These are phyloP conservation scores for Pedetes capensis DNA, from an alignment of 2,113 vertebrate species.

Conservation along the genomic window DNA sequence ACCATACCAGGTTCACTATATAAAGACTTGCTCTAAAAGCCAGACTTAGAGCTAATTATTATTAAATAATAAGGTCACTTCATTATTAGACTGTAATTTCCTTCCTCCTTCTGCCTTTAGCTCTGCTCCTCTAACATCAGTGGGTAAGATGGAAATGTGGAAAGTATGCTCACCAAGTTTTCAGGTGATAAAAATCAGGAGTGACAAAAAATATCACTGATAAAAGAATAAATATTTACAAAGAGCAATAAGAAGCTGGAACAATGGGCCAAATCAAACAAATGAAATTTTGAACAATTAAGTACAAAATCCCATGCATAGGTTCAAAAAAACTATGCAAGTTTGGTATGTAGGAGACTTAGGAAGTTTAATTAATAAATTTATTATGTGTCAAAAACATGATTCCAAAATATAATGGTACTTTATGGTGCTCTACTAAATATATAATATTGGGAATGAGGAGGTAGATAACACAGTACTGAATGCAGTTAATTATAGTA, in stretches of 20 bases:
- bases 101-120: neutral
- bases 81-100: neutral
- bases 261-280: neutral
- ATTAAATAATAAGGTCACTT: neutral
- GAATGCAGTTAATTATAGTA: neutral
- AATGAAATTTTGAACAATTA: conserved; percentile 29
- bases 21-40: neutral
- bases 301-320: neutral
- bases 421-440: neutral
- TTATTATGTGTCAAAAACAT: neutral
- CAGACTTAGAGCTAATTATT: neutral
- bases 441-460: neutral
- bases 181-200: neutral
- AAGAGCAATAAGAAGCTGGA: neutral
- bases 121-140: neutral
- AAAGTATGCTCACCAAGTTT: neutral
- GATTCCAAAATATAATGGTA: neutral
- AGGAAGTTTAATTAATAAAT: conserved; percentile 16
- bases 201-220: neutral
- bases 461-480: neutral
- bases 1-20: neutral
- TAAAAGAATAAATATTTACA: conserved; percentile 43
- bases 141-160: neutral
- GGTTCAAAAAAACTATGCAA: conserved; percentile 20
- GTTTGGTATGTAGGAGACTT: neutral